Evolutionary conservation across 2,888 invertebrate species (phyloP), one percentile per base, ranked within the genome.

Genomic region (Agrilus mali): DNA sequence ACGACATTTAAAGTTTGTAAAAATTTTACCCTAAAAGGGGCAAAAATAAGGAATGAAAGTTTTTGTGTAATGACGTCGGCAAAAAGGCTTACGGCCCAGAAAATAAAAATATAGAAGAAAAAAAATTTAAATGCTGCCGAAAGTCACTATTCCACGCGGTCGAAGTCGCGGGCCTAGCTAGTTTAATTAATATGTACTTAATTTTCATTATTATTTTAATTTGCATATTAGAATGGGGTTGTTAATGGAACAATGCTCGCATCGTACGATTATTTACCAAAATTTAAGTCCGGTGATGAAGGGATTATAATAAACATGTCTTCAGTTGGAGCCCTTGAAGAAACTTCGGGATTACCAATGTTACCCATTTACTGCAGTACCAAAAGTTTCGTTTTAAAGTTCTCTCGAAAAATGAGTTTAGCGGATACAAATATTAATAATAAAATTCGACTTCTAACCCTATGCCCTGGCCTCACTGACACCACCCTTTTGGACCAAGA

Each of bases 241-340:
- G 59, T 70, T 32, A 60, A 65, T 12, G 64, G 64, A 1, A 62
- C 61, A 14, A 53, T 66, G 36, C 54, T 72, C n/a, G 72, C 65
- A 2, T 53, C 72, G 42, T 64, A 55, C 14, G 51, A 71, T 47
- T 64, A 69, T 53, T 61, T 73, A 60, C 60, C 67, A 36, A 66
- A 63, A 43, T 67, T 70, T 53, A 64, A 60, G 32, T 67, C 68
- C 3, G 70, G 68, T 1, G 54, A 57, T 2, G 71, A 71, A 16
- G 72, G 70, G 12, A 58, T 67, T 12, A 60, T 73, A 15, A 60
- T 71, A 4, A 72, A 72, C 50, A 60, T 68, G n/a, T 58, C 69
- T n/a, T 70, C 71, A 20, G 63, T 67, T 40, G 58, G 63, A 42
- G 71, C 69, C 12, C 50, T 61, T 34, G 53, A 53, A 33, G 51